These are phyloP conservation scores for Diorhabda carinulata DNA, from an alignment of 1,140 invertebrate genomes.

Conservation along the genomic window DNA sequence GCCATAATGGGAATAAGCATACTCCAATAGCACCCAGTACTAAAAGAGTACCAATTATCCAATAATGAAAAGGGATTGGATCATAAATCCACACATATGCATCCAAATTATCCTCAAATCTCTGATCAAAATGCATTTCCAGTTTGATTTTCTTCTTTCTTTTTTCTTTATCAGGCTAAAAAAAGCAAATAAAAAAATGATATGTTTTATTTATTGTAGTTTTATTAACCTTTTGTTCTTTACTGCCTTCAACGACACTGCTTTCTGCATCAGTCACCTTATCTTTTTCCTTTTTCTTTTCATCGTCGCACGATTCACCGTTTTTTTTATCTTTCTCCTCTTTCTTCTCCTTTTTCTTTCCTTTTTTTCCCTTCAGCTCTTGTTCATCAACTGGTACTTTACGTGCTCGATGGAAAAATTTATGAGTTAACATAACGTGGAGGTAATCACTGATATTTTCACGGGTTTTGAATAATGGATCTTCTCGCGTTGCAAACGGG, in stretches of 20 bases:
- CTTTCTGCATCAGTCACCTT: slow-evolving; percentile 46
- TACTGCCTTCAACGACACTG: slow-evolving; percentile 44
- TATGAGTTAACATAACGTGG: slow-evolving; percentile 83
- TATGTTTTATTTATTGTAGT: not conserved
- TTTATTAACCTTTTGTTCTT: slow-evolving; percentile 28
- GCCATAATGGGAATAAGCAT: slow-evolving; percentile 98
- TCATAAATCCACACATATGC: slow-evolving; percentile 99
- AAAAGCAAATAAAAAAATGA: slow-evolving; percentile 11
- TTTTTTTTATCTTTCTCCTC: slow-evolving; percentile 60
- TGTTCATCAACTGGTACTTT: slow-evolving; percentile 78
- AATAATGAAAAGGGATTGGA: slow-evolving; percentile 94
- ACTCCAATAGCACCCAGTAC: slow-evolving; percentile 92
- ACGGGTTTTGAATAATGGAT: slow-evolving; percentile 76
- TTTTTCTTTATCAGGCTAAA: slow-evolving; percentile 54
- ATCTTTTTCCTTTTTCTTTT: slow-evolving; percentile 42
- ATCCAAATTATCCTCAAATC: slow-evolving; percentile 89
- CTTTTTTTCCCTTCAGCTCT: slow-evolving; percentile 65
- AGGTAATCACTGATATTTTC: slow-evolving; percentile 77
- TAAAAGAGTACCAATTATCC: slow-evolving; percentile 87
- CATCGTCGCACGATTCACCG: slow-evolving; percentile 52
- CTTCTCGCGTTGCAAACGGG: slow-evolving; percentile 79
- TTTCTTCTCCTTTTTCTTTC: slow-evolving; percentile 63
- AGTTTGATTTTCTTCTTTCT: slow-evolving; percentile 71
- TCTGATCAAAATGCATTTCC: slow-evolving; percentile 94
- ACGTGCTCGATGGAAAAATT: slow-evolving; percentile 91